phyloP scores from a whole-genome alignment of 2,888 invertebrate species.

The Archips xylosteana region DNA sequence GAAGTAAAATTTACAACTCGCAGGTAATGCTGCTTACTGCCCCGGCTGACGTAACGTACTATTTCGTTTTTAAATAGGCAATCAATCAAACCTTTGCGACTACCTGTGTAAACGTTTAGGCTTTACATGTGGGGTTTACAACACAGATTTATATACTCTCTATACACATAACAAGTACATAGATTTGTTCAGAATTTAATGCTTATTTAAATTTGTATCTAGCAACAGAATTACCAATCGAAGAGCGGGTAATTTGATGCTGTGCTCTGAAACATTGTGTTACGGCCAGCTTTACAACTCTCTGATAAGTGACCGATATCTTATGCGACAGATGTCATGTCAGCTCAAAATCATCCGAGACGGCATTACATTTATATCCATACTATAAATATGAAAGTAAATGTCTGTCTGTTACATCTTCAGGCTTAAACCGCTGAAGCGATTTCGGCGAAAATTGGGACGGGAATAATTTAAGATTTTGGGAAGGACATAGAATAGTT shows the following conservation, averaged over 20 bases:
- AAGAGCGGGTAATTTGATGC: background rate
- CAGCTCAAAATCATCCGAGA: too few relatives aligned
- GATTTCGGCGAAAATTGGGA: too few relatives aligned
- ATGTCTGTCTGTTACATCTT: too few relatives aligned
- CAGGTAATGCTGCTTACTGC: background rate
- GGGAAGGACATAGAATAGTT: too few relatives aligned
- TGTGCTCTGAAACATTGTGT: background rate
- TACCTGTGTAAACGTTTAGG: constrained; percentile 40
- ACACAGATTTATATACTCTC: constrained; percentile 38
- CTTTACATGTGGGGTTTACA: constrained; percentile 34
- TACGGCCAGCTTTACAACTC: too few relatives aligned
- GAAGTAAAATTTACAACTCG: too few relatives aligned
- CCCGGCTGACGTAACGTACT: background rate
- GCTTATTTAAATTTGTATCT: background rate
- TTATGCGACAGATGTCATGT: too few relatives aligned
- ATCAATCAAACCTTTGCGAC: constrained; percentile 48
- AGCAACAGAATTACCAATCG: background rate
- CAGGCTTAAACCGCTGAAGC: too few relatives aligned
- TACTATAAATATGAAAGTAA: too few relatives aligned
- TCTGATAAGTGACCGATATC: too few relatives aligned
- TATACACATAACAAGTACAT: constrained; percentile 38
- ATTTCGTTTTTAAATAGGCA: constrained; percentile 37
- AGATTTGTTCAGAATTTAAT: constrained; percentile 26
- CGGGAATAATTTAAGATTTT: too few relatives aligned
- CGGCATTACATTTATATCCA: too few relatives aligned